Base-by-base conservation (phyloP, 2,797 vertebrate species). In the Anomalospiza imberbis region DNA sequence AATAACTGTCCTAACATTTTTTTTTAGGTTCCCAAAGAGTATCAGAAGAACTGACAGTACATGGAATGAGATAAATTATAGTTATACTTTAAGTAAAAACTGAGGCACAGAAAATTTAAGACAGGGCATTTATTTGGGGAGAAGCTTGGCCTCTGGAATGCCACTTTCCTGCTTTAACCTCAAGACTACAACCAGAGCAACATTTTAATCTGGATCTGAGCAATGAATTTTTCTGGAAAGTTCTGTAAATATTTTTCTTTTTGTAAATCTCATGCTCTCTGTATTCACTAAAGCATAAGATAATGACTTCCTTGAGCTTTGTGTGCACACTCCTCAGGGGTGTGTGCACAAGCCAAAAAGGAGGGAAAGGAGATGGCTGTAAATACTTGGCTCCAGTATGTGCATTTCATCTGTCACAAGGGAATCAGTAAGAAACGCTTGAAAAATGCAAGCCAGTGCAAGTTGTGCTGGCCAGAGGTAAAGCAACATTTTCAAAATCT, bases 291-390 rank as follows among this genome's bases (percentile, higher is more conserved):
- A 95, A 80, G 42, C 73, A 74, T 89, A 74, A 95, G 71, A 47
- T 96, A 97, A 97, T 96, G 94, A 84, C 28, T 96, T 96, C 84
- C 91, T 74, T 95, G 91, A 83, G 94, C 86, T 97, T 94, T 97
- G 88, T 93, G 66, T 90, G 80, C 76, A 57, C 47, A 26, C 89
- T 96, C 92, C 95, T 95, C 85, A 62, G 88, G 89, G 95, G 76
- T 58, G 50, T 83, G 71, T 85, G 48, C 68, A 70, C 31, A 83
- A 89, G 81, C 93, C 95, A 96, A 95, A 95, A 92, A 93, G 28
- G 75, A 95, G 92, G 80, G 67, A 93, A 94, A 88, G 76, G 86
- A 96, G 88, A 94, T 96, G 76, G 58, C 53, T 93, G 89, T 95
- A 97, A 97, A 96, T 97, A 92, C 84, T 97, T 97, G 95, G 95